Percentiles rank a stretch among this genome's conserved stretches.
phyloP scores from a whole-genome alignment of 2,797 vertebrate genomes.

The Acanthopagrus latus region DNA sequence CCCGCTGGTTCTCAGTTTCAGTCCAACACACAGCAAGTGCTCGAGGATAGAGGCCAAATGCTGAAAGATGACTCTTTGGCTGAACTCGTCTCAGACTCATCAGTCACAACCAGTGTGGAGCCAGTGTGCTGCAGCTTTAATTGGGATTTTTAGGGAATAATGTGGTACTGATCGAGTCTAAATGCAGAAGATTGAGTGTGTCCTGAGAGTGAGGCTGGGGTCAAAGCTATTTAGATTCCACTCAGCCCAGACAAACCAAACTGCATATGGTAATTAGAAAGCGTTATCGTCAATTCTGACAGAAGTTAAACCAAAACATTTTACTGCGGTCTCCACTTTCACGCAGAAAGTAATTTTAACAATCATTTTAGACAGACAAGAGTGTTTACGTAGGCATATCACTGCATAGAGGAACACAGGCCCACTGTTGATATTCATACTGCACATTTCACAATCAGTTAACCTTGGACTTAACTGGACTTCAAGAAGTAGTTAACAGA shows the following conservation, averaged over 20 bases:
- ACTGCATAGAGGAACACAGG: slow-evolving; percentile 10
- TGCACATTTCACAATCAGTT: slow-evolving; percentile 8
- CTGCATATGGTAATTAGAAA: slow-evolving; percentile 20
- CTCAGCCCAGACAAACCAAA: slow-evolving; percentile 23
- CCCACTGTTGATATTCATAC: slow-evolving; percentile 9
- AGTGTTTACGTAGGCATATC: neutral
- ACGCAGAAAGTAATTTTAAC: slow-evolving; percentile 12
- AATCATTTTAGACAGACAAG: neutral
- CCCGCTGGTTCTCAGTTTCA: slow-evolving; percentile 28
- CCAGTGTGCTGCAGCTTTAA: slow-evolving; percentile 29
- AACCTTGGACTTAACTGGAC: neutral
- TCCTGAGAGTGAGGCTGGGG: slow-evolving; percentile 16
- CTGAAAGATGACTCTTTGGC: slow-evolving; percentile 21
- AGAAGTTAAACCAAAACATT: slow-evolving; percentile 8
- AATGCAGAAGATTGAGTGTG: slow-evolving; percentile 25
- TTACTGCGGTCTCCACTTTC: neutral
- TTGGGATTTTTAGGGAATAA: slow-evolving; percentile 38
- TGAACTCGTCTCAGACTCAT: slow-evolving; percentile 37
- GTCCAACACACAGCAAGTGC: slow-evolving; percentile 25
- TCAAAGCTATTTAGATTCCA: slow-evolving; percentile 49
- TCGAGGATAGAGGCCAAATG: neutral
- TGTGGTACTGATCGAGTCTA: slow-evolving; percentile 26
- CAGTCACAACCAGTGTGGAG: slow-evolving; percentile 16
- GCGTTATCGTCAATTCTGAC: slow-evolving; percentile 20
- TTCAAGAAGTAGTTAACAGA: neutral